Conservation (phyloP, 2,888 invertebrate species). For the Phytoseiulus persimilis region DNA sequence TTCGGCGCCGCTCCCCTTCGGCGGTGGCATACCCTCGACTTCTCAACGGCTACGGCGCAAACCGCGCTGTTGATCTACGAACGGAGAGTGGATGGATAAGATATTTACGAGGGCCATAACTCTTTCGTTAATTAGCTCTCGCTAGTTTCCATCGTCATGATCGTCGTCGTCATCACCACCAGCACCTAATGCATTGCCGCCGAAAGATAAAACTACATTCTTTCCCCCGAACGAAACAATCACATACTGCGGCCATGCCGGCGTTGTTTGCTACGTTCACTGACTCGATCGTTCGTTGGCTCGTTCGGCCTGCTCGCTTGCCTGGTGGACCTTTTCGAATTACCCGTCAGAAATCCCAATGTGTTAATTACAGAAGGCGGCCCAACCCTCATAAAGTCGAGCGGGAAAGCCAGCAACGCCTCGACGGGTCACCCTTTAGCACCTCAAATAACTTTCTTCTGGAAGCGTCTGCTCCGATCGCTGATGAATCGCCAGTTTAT, state of each 20-base stretch:
- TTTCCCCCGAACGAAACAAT: not conserved
- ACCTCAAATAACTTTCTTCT: not conserved
- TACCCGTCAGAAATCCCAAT: not conserved
- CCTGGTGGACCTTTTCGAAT: not conserved
- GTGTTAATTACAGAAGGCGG: not conserved
- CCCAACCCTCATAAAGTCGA: not conserved
- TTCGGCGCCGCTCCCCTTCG: not conserved
- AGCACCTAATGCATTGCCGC: not conserved
- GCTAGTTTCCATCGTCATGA: not conserved
- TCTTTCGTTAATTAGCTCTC: conserved; percentile 30
- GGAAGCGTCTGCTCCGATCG: not conserved
- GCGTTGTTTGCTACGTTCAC: not conserved
- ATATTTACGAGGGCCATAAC: conserved; percentile 13
- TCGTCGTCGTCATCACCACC: not conserved
- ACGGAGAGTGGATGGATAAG: not conserved
- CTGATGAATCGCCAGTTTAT: not conserved
- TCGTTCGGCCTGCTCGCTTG: not conserved
- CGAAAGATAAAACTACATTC: not conserved
- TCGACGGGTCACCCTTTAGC: not conserved
- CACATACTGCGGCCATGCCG: not conserved
- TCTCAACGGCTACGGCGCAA: not conserved
- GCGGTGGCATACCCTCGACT: not conserved
- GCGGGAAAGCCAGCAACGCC: not conserved
- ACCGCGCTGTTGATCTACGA: not conserved
- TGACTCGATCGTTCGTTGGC: not conserved